Percentiles rank a stretch among this genome's conserved stretches.
These are phyloP conservation scores for Cyaniris semiargus DNA, from an alignment of 2,888 invertebrate species.

Conservation along the genomic window DNA sequence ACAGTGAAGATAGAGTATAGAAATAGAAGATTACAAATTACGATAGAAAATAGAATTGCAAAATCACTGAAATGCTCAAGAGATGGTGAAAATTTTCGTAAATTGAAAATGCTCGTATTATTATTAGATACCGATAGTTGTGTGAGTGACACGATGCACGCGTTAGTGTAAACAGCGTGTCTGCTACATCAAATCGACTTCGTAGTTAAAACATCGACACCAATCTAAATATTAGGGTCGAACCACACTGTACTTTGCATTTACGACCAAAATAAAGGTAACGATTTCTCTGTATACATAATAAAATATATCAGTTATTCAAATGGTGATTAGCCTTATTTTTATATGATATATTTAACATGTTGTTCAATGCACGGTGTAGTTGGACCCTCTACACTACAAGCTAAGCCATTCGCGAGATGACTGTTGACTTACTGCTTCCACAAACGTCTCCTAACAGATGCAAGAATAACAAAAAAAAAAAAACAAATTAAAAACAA, in stretches of 20 bases:
- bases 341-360: too few species aligned
- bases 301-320: too few species aligned
- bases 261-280: too few species aligned
- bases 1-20: background rate
- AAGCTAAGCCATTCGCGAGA: slow-evolving; percentile 76
- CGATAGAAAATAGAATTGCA: background rate
- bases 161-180: slow-evolving; percentile 37
- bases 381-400: slow-evolving; percentile 60
- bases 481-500: slow-evolving; percentile 72
- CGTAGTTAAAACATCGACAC: slow-evolving; percentile 19
- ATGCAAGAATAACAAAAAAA: slow-evolving; percentile 78
- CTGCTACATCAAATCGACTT: background rate
- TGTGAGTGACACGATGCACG: slow-evolving; percentile 47
- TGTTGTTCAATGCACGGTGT: too few species aligned
- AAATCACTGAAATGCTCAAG: slow-evolving; percentile 4
- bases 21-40: background rate
- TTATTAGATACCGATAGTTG: background rate
- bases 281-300: too few species aligned
- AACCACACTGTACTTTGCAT: background rate
- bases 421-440: slow-evolving; percentile 78
- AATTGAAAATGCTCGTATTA: background rate
- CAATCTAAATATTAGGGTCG: slow-evolving; percentile 17
- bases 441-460: slow-evolving; percentile 80
- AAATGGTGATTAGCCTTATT: too few species aligned
- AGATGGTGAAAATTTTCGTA: background rate